These are phyloP conservation scores for Drosophila hydei DNA, from an alignment of 1,140 invertebrate genomes.

Conservation along the genomic window DNA sequence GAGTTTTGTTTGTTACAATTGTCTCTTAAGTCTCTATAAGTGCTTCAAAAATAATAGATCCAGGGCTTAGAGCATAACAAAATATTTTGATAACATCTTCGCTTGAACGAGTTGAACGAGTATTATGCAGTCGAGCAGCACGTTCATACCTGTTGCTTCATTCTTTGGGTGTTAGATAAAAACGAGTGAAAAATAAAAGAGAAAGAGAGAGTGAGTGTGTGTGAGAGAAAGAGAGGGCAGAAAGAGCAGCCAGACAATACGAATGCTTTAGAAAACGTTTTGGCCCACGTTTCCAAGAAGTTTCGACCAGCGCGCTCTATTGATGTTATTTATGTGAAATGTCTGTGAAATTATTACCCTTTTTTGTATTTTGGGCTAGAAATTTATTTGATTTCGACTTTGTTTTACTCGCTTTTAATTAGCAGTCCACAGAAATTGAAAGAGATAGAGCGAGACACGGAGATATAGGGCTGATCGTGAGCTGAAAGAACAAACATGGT, in stretches of 20 bases:
- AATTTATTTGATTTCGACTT: constrained; percentile 79
- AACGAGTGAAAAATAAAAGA: constrained; percentile 6
- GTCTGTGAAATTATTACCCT: constrained; percentile 80
- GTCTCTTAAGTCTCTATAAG: too few relatives aligned
- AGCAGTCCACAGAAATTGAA: constrained; percentile 54
- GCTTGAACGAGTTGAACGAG: too few relatives aligned
- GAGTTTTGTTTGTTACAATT: too few relatives aligned
- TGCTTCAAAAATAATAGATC: too few relatives aligned
- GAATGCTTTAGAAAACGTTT: constrained; percentile 60
- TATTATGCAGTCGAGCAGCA: too few relatives aligned
- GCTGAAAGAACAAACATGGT: constrained; percentile 60
- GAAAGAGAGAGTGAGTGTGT: neutral
- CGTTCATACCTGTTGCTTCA: neutral
- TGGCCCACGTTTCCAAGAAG: constrained; percentile 72
- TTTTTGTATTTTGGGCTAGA: constrained; percentile 48
- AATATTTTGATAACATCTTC: too few relatives aligned
- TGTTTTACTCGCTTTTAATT: constrained; percentile 81
- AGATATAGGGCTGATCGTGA: constrained; percentile 1
- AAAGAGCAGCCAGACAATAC: constrained; percentile 13
- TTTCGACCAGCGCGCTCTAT: constrained; percentile 55
- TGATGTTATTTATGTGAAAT: constrained; percentile 82
- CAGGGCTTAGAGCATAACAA: too few relatives aligned
- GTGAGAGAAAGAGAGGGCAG: neutral
- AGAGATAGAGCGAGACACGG: constrained; percentile 1
- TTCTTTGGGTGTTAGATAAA: constrained; percentile 40